These are phyloP conservation scores for Gymnarchus niloticus DNA, from an alignment of 2,113 vertebrate genomes.

Conservation along the genomic window DNA sequence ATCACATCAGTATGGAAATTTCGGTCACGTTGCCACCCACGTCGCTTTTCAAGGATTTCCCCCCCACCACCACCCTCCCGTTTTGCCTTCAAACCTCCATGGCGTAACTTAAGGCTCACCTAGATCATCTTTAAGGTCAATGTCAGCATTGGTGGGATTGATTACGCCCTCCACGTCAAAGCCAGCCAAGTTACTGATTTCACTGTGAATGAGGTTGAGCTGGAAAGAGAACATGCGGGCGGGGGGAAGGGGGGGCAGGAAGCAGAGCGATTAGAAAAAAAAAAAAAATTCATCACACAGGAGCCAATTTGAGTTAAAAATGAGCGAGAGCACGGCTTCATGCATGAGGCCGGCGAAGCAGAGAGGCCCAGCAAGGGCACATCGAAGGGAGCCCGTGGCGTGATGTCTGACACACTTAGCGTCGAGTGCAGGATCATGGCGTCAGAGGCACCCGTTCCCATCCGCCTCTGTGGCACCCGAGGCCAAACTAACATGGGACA, in stretches of 20 bases:
- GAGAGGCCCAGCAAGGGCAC: background rate
- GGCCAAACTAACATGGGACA: background rate
- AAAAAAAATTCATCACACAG: conserved; percentile 62
- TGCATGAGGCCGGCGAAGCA: background rate
- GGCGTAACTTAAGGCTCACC: conserved; percentile 64
- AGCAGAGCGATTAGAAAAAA: conserved; percentile 56
- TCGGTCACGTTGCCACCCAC: background rate
- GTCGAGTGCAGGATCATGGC: background rate
- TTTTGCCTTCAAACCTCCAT: conserved; percentile 15
- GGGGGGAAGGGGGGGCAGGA: conserved; percentile 53
- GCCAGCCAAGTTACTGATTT: conserved; percentile 99
- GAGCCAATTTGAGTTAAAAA: conserved; percentile 23
- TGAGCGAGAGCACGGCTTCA: background rate
- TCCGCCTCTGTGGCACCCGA: background rate
- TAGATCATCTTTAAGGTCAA: conserved; percentile 99
- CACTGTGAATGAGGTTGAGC: conserved; percentile 99
- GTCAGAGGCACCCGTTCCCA: background rate
- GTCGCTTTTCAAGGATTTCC: conserved; percentile 46
- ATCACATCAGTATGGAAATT: no score
- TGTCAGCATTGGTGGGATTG: conserved; percentile 98
- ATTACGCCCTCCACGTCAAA: conserved; percentile 99
- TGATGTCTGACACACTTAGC: background rate
- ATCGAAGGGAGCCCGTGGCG: background rate
- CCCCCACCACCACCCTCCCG: no score
- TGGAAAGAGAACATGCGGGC: conserved; percentile 80